These are phyloP conservation scores for Rousettus madagascariensis DNA, from an alignment of 2,797 vertebrate genomes.

Conservation along the genomic window DNA sequence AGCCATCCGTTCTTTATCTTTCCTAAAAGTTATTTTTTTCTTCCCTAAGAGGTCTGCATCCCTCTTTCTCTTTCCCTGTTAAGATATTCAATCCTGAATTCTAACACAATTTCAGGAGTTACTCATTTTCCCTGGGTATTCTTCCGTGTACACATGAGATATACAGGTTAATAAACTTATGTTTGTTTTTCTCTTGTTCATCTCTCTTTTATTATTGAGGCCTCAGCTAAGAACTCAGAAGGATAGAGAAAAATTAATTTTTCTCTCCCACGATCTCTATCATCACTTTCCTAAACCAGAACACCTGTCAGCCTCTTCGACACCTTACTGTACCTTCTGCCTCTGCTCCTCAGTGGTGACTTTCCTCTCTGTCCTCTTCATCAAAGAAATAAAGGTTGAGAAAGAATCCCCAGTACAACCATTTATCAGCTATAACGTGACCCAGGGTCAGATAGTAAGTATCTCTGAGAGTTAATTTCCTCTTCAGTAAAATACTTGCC, in stretches of 20 bases:
- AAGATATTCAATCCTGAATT: background rate
- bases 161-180: background rate
- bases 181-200: background rate
- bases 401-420: background rate
- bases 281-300: background rate
- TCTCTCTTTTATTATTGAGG: background rate
- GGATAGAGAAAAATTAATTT: background rate
- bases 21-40: background rate
- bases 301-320: background rate
- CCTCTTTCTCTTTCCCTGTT: background rate
- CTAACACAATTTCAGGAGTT: background rate
- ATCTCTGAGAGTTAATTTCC: background rate
- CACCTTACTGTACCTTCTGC: accelerated
- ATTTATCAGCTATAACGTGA: background rate
- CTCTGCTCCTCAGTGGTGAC: background rate
- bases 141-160: background rate
- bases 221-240: background rate
- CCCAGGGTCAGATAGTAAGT: background rate
- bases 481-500: background rate
- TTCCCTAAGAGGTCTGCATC: background rate
- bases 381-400: background rate
- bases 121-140: background rate
- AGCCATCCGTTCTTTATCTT: background rate
- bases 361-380: background rate
- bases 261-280: background rate